Evolutionary conservation across 1,140 invertebrate genomes (phyloP).

Genomic region (Drosophila oshimai): DNA sequence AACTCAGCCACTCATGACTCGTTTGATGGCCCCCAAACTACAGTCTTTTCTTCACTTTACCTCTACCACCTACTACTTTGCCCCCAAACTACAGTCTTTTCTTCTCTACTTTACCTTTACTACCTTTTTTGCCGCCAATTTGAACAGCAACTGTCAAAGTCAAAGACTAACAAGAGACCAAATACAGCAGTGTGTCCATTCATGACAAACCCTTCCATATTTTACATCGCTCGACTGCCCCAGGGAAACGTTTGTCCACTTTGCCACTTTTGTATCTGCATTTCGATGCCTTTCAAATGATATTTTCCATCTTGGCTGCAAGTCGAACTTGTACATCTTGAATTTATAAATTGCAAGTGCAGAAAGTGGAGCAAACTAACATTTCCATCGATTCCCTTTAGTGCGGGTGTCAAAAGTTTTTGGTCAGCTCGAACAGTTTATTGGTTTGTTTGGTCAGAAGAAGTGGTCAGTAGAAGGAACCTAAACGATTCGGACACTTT

Average conservation of each 20-base stretch:
- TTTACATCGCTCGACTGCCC: constrained; percentile 24
- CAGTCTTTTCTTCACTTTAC: constrained; percentile 12
- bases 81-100: constrained; percentile 23
- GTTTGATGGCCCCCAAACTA: constrained; percentile 32
- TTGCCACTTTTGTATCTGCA: constrained; percentile 25
- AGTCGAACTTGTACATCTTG: constrained; percentile 10
- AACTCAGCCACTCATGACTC: constrained; percentile 19
- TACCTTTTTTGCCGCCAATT: constrained; percentile 44
- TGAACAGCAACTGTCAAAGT: constrained; percentile 53
- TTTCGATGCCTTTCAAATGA: constrained; percentile 33
- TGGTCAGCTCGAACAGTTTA: constrained; percentile 41
- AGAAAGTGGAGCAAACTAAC: constrained; percentile 36
- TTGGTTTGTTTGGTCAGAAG: constrained; percentile 34
- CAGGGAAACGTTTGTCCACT: constrained; percentile 27
- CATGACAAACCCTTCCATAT: neutral
- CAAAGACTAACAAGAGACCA: constrained; percentile 58
- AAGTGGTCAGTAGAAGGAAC: neutral
- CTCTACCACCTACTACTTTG: neutral
- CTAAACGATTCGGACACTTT: constrained; percentile 43
- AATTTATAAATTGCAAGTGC: constrained; percentile 31
- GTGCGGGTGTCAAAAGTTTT: constrained; percentile 49
- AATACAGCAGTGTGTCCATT: constrained; percentile 14
- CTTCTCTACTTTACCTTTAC: neutral
- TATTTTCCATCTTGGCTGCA: constrained; percentile 18
- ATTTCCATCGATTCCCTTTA: neutral